Evolutionary conservation across 2,113 vertebrate species (phyloP).

Genomic region (Tragulus kanchil): DNA sequence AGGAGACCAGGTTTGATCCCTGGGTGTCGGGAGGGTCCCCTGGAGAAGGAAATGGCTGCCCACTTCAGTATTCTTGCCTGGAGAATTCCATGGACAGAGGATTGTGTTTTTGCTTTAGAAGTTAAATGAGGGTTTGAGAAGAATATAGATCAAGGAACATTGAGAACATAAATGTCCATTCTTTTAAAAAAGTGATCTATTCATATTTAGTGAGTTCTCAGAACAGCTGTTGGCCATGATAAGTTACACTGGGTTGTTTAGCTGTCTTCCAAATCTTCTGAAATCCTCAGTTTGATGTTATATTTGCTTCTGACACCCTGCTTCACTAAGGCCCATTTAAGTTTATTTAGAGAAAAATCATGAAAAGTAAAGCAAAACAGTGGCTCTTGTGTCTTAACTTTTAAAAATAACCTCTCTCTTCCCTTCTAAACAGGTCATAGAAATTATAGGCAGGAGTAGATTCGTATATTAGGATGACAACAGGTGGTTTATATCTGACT

Average conservation of each 20-base stretch:
- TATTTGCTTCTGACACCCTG: neutral
- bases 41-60: neutral
- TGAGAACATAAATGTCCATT: neutral
- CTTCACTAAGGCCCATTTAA: neutral
- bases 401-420: neutral
- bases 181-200: neutral
- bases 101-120: constrained; percentile 7
- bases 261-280: neutral
- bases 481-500: neutral
- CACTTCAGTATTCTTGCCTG: neutral
- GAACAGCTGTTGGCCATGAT: neutral
- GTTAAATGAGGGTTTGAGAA: neutral
- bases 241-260: neutral
- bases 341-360: constrained; percentile 25
- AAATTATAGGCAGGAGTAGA: neutral
- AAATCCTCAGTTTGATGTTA: constrained; percentile 1
- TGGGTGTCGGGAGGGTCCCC: neutral
- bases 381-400: constrained; percentile 37
- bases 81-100: neutral
- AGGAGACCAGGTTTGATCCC: neutral
- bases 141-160: neutral
- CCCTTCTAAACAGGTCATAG: neutral
- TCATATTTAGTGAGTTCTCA: neutral
- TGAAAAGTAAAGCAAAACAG: constrained; percentile 34
- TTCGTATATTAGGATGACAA: neutral